A percentile compares a stretch with the other conserved stretches of the same genome.
Evolutionary conservation across 2,797 vertebrate genomes (phyloP).

Genomic region (Rhinogobio ventralis): DNA sequence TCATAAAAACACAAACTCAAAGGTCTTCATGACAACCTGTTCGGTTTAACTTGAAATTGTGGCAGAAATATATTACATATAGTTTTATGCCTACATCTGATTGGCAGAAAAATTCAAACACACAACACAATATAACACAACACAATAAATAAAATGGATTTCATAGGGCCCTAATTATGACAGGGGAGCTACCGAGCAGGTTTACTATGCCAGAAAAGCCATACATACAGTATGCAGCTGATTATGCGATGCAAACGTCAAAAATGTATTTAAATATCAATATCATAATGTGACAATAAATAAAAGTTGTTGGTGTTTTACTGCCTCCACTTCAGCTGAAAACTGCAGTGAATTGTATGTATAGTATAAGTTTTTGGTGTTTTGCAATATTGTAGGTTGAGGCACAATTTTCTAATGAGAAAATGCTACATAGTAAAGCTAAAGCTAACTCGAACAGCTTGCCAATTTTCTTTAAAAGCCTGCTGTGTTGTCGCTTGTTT

Average conservation of each 20-base stretch:
- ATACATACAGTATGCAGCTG: background rate
- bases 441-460: slow-evolving; percentile 13
- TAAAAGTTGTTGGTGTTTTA: background rate
- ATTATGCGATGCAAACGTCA: background rate
- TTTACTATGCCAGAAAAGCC: background rate
- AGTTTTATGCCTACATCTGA: too few relatives aligned
- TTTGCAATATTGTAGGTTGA: background rate
- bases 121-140: too few relatives aligned
- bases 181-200: background rate
- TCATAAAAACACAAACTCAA: too few relatives aligned
- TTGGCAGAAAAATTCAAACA: too few relatives aligned
- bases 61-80: too few relatives aligned
- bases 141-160: too few relatives aligned
- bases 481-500: slow-evolving; percentile 33
- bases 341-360: background rate
- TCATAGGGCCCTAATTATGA: background rate
- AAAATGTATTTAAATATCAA: background rate
- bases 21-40: too few relatives aligned
- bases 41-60: too few relatives aligned
- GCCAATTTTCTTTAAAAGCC: slow-evolving; percentile 31
- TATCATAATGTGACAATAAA: background rate
- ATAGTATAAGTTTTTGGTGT: background rate
- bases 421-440: background rate
- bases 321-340: background rate
- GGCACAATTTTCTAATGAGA: background rate